Conservation (phyloP, 2,888 invertebrate genomes). For the Gymnosoma rotundatum region DNA sequence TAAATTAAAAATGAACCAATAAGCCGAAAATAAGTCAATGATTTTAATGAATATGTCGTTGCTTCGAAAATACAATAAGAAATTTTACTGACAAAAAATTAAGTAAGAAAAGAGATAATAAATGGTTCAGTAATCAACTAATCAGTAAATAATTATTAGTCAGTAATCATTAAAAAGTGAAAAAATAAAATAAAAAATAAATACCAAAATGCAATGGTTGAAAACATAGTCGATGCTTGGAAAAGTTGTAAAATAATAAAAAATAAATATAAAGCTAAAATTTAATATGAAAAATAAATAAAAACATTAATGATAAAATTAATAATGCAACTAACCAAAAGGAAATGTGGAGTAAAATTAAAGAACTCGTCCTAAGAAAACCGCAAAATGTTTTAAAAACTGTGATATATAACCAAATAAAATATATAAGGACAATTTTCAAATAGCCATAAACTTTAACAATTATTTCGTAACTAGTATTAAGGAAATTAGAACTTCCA, state of each 20-base stretch:
- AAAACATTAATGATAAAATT: background rate
- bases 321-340: slow-evolving; percentile 1
- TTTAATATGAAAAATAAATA: background rate
- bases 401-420: slow-evolving; percentile 14
- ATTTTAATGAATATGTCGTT: no score
- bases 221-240: background rate
- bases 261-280: background rate
- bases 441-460: slow-evolving; percentile 6
- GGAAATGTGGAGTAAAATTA: slow-evolving; percentile 6
- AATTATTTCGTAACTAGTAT: slow-evolving; percentile 14
- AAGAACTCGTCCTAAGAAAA: background rate
- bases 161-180: no score
- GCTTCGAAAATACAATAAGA: no score
- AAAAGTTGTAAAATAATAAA: background rate
- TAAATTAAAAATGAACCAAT: no score
- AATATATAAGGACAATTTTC: background rate
- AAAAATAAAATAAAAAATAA: no score
- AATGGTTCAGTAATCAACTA: no score
- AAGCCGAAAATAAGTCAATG: no score
- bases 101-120: no score
- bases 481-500: background rate
- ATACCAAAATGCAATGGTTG: background rate
- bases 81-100: no score
- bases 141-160: no score
- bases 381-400: background rate